Evolutionary conservation across 2,888 invertebrate species (phyloP), one percentile per base, ranked within the genome.

Genomic region (Crioceris asparagi): DNA sequence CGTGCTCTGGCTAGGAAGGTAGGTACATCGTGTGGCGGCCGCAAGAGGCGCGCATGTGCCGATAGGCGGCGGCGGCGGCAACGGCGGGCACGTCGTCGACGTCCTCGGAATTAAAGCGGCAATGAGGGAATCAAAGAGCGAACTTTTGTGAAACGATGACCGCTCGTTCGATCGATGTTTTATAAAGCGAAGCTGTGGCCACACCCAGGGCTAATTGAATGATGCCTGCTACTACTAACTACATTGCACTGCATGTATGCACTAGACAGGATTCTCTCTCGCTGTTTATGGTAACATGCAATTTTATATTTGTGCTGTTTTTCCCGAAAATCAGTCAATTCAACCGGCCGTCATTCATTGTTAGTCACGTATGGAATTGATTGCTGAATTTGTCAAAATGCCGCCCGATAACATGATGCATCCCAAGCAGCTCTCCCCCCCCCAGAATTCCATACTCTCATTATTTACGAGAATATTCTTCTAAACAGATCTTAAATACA

Each of bases 141-240:
- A 57, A 64, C 62, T 65, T 65, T 64, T 64, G n/a, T n/a, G 59
- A 65, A 64, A 62, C 63, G 65, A 65, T 65, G 65, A 64, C 64
- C 65, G 64, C 61, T 64, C 57, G 63, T 62, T 61, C 65, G 65
- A 65, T 65, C 65, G 64, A 65, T 65, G 65, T 65, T 65, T 65
- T 65, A 63, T 64, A 64, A 60, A 60, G 62, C 56, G 56, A 55
- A 50, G 57, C 57, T 56, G 59, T 62, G 62, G 62, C 64, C 64
- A 64, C 64, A 64, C 64, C 64, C 64, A 60, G 59, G 57, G 55
- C 60, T 64, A 64, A 64, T 64, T 64, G 62, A 64, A 64, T 64
- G 61, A 62, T 62, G 60, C 60, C 60, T 57, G 60, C 60, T 6
- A 27, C 27, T 27, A 6, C 21, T 10, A 21, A 21, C 21, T 21